Evolutionary conservation across 2,888 invertebrate species (phyloP).

Genomic region (Mythimna pallens): DNA sequence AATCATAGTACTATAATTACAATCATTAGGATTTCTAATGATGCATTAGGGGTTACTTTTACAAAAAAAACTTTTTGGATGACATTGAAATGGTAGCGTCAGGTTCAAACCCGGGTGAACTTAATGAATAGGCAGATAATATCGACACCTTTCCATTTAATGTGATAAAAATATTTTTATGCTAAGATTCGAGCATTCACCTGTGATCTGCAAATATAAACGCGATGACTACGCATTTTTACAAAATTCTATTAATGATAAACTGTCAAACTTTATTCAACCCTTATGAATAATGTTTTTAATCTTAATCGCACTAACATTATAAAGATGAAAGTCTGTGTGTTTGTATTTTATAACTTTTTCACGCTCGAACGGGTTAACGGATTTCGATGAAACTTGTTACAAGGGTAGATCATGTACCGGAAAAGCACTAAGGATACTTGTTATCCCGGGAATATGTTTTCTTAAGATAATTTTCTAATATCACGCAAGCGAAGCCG

Average conservation of each 20-base stretch:
- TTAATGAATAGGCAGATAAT: not conserved
- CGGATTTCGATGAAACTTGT: too few species aligned
- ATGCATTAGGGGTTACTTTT: not conserved
- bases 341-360: too few species aligned
- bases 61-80: not conserved
- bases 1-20: too few species aligned
- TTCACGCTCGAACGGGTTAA: too few species aligned
- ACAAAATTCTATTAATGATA: constrained; percentile 12
- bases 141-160: not conserved
- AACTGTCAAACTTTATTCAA: constrained; percentile 25
- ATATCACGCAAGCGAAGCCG: too few species aligned
- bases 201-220: constrained; percentile 12
- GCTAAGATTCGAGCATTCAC: constrained; percentile 1
- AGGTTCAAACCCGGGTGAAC: not conserved
- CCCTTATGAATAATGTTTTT: constrained; percentile 15
- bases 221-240: constrained; percentile 27
- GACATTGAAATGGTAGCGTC: not conserved
- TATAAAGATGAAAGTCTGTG: too few species aligned
- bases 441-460: too few species aligned
- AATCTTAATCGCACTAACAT: not conserved
- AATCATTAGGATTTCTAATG: too few species aligned
- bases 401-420: not conserved
- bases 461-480: too few species aligned
- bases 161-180: not conserved
- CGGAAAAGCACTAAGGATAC: too few species aligned